Base-by-base conservation (phyloP, 2,113 vertebrate genomes). In the Plecturocebus donacophilus region DNA sequence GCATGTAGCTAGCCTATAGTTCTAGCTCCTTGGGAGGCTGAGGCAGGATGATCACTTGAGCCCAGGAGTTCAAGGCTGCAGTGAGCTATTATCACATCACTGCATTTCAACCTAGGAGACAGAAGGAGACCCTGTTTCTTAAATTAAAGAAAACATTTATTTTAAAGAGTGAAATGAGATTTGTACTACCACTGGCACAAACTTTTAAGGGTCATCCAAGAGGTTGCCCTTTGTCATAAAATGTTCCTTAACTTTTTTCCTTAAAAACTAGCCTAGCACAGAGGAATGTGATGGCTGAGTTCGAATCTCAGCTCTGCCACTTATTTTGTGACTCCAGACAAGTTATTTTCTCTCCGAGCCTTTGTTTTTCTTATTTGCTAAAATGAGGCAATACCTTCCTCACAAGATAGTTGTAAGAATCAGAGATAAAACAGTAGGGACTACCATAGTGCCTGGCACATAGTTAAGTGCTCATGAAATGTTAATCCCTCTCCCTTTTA, bases 241-340 rank as follows among this genome's bases (percentile, higher is more conserved):
- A 82, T 58, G 49, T 20, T 76, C 80, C 32, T 79, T 82, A 87
- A 93, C 47, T 52, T 52, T n/a, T 49, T 27, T 85, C 66, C 75
- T 73, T 86, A 92, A 68, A 92, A 79, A 81, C 42, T 30, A 92
- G 81, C 89, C 82, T 40, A 38, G 49, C 52, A 87, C 42, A 92
- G 66, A 95, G 30, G 19, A 71, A n/a, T 73, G 16, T 68, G 61
- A 92, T 8, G 11, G 68, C 16, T 54, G 52, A 35, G 21, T 75
- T 86, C 87, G 52, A 73, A 79, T 79, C 77, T 92, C 71, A 88
- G 92, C n/a, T 90, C 86, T 64, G 30, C n/a, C 64, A 84, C 61
- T 71, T 66, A 76, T 25, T 90, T 32, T 61, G 38, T 81, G 71
- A 84, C 40, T 91, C 87, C n/a, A 16, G 7, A 76, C 38, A 38